phyloP scores from a whole-genome alignment of 2,888 invertebrate species.

The Drosophila parthenogenetica region DNA sequence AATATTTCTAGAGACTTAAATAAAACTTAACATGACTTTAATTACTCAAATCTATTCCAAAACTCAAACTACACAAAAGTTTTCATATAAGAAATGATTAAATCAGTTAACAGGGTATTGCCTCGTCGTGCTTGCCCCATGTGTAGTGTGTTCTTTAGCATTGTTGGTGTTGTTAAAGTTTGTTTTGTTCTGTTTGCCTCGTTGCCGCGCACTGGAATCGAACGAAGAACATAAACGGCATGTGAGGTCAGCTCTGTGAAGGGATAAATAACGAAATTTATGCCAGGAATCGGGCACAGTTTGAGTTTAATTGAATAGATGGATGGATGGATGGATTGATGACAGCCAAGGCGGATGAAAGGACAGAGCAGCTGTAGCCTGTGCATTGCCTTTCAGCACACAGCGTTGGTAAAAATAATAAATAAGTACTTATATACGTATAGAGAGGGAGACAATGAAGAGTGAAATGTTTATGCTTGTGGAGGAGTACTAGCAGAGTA shows the following conservation, averaged over 20 bases:
- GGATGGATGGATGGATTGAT: slow-evolving; percentile 24
- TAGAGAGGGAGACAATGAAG: neutral
- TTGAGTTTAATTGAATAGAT: slow-evolving; percentile 53
- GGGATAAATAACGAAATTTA: slow-evolving; percentile 48
- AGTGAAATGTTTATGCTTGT: slow-evolving; percentile 5
- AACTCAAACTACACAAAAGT: too few species aligned
- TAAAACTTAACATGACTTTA: too few species aligned
- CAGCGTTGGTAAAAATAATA: slow-evolving; percentile 36
- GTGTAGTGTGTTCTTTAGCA: slow-evolving; percentile 1
- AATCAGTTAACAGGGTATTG: neutral
- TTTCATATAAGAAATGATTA: too few species aligned
- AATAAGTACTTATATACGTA: slow-evolving; percentile 23
- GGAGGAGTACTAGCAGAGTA: neutral
- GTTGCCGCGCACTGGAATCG: slow-evolving; percentile 28
- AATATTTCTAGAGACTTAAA: too few species aligned
- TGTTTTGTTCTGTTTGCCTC: slow-evolving; percentile 31
- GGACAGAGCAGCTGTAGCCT: slow-evolving; percentile 12
- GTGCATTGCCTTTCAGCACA: slow-evolving; percentile 24
- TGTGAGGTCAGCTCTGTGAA: slow-evolving; percentile 33
- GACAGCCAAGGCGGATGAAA: slow-evolving; percentile 11
- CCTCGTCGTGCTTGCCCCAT: neutral
- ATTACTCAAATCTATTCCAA: too few species aligned
- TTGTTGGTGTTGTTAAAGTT: slow-evolving; percentile 25
- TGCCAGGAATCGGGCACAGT: slow-evolving; percentile 25
- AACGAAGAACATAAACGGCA: slow-evolving; percentile 29